phyloP scores from a whole-genome alignment of 2,797 vertebrate genomes.

The Eptatretus atami region DNA sequence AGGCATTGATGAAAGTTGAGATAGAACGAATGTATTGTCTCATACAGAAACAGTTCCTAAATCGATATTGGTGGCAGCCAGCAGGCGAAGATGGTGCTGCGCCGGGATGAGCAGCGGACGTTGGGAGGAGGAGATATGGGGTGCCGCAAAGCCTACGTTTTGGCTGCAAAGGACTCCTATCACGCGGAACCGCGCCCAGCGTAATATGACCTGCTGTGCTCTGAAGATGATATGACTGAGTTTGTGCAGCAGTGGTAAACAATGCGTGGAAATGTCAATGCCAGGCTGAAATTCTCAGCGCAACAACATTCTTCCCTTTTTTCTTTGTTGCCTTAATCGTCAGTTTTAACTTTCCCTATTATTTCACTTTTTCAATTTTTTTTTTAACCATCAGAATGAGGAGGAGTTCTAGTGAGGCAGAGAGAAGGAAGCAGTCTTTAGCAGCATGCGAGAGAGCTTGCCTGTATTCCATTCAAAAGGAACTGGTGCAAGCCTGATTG shows the following conservation, averaged over 20 bases:
- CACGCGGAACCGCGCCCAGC: constrained; percentile 22
- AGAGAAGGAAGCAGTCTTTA: constrained; percentile 29
- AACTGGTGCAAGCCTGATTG: constrained; percentile 44
- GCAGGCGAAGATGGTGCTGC: constrained; percentile 26
- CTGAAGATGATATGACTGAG: constrained; percentile 60
- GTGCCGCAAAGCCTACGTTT: constrained; percentile 42
- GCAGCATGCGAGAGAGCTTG: constrained; percentile 41
- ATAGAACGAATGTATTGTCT: too few relatives aligned
- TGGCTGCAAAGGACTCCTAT: constrained; percentile 36
- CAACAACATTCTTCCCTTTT: background rate
- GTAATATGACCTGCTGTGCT: constrained; percentile 48
- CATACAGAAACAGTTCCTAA: constrained; percentile 10
- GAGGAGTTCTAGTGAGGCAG: constrained; percentile 21
- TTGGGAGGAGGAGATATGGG: constrained; percentile 65
- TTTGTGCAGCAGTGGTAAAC: constrained; percentile 55
- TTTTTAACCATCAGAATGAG: constrained; percentile 14
- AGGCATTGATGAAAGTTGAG: too few relatives aligned
- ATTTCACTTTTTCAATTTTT: background rate
- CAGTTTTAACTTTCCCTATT: constrained; percentile 12
- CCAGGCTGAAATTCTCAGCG: constrained; percentile 8
- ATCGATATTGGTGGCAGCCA: constrained; percentile 32
- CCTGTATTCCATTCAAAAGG: constrained; percentile 50
- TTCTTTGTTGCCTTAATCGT: constrained; percentile 8
- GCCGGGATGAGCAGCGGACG: constrained; percentile 49
- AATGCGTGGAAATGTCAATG: constrained; percentile 29